Conservation (phyloP, 2,888 invertebrate genomes). For the Plebejus anna region DNA sequence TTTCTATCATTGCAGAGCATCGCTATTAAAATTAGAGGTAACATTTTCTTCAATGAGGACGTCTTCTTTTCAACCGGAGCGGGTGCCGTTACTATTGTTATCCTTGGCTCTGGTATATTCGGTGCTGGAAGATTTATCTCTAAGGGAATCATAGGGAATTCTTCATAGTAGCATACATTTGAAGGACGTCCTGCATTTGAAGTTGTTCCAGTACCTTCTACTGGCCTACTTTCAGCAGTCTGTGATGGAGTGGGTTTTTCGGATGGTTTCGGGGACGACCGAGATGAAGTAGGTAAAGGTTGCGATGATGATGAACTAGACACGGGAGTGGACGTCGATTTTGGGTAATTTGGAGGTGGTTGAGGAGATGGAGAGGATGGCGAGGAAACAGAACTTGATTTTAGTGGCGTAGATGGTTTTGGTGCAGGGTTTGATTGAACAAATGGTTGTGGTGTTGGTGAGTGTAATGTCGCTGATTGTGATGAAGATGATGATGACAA, state of each 20-base stretch:
- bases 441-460: background rate
- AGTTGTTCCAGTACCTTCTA: background rate
- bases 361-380: constrained; percentile 6
- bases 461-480: background rate
- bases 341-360: background rate
- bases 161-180: constrained; percentile 26
- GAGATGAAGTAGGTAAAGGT: too few relatives aligned
- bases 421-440: background rate
- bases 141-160: constrained; percentile 47
- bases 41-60: constrained; percentile 46
- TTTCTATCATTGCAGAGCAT: constrained; percentile 45
- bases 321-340: background rate
- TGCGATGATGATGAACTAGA: background rate
- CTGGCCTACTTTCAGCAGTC: background rate
- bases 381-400: background rate
- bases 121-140: constrained; percentile 52
- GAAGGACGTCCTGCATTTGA: background rate
- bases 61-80: constrained; percentile 41
- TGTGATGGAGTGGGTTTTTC: background rate
- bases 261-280: background rate
- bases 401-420: background rate
- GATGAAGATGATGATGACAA: background rate
- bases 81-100: constrained; percentile 37
- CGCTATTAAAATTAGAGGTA: constrained; percentile 51
- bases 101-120: constrained; percentile 44